Evolutionary conservation across 1,140 invertebrate species (phyloP), one percentile per base, ranked within the genome.

Genomic region (Hycleus cichorii): DNA sequence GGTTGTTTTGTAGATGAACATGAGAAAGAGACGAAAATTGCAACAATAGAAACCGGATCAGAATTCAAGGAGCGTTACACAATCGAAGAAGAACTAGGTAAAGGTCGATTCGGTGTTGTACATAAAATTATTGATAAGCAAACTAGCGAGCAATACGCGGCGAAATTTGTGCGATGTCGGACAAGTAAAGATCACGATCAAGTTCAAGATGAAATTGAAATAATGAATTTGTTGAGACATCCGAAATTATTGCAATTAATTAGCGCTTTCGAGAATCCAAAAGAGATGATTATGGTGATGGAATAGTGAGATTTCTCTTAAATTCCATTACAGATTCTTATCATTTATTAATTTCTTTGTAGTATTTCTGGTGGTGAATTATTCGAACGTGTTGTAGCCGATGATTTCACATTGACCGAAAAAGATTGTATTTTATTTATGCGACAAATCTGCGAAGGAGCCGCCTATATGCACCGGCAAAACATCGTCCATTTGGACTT

Each of bases 281-380:
- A 86, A 60, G 91, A 97, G 76, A 90, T 93, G 71, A 83, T 93
- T 27, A 88, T 98, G 78, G 83, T 98, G 18, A 91, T 91, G 69
- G 94, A 98, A 81, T 95, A 93, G 93, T 96, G 80, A 88, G 90
- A 86, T 42, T 39, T 44, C 4, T 38, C 43, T 49, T 58, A 39
- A 40, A 25, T 47, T 44, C 52, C 18, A 8, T n/a, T 38, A 27
- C 10, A 8, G 43, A 25, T 4, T 32, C 32, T 4, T 32, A 7
- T 7, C 4, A 53, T 25, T 27, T 39, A 50, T 57, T 3, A 58
- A 32, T 7, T 67, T 74, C 46, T n/a, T 57, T 55, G 25, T 70
- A 95, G 93, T 69, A 88, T 95, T 67, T 88, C 88, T 62, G 93
- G 93, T 18, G 93, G 93, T 1, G 93, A 97, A 74, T 75, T 97